Conservation (phyloP, 2,888 invertebrate genomes). For the Agrilus cyanescens region DNA sequence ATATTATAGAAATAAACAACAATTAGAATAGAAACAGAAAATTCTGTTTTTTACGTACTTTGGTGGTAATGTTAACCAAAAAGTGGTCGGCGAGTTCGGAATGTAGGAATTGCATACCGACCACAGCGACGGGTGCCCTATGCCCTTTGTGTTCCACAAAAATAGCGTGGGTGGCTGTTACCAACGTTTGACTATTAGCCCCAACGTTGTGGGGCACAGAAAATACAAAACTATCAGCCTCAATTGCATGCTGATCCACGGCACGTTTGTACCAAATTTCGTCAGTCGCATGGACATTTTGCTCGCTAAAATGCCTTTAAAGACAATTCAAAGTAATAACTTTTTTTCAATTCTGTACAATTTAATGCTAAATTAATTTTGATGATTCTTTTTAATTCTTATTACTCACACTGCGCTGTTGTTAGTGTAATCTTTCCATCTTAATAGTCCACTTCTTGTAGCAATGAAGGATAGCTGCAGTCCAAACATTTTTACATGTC, state of each 20-base stretch:
- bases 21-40: too few species aligned
- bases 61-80: slow-evolving; percentile 69
- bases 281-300: slow-evolving; percentile 70
- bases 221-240: slow-evolving; percentile 83
- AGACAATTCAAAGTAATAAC: slow-evolving; percentile 1
- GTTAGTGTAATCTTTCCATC: slow-evolving; percentile 68
- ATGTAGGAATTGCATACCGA: slow-evolving; percentile 81
- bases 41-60: slow-evolving; percentile 43
- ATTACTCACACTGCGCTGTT: slow-evolving; percentile 1
- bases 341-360: neutral
- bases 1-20: neutral
- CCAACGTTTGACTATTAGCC: slow-evolving; percentile 46
- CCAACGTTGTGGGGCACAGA: slow-evolving; percentile 70
- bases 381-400: neutral
- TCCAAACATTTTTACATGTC: slow-evolving; percentile 69
- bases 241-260: slow-evolving; percentile 76
- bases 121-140: slow-evolving; percentile 80
- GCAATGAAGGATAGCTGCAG: slow-evolving; percentile 79
- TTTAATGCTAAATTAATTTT: neutral
- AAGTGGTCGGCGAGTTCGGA: slow-evolving; percentile 74
- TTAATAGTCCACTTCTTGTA: slow-evolving; percentile 76
- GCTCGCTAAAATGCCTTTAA: slow-evolving; percentile 68
- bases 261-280: slow-evolving; percentile 85
- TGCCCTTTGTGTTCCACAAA: slow-evolving; percentile 75
- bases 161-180: slow-evolving; percentile 84